A percentile compares a stretch with the other conserved stretches of the same genome.
Conservation (phyloP, 2,888 invertebrate genomes). For the Tholera decimalis region DNA sequence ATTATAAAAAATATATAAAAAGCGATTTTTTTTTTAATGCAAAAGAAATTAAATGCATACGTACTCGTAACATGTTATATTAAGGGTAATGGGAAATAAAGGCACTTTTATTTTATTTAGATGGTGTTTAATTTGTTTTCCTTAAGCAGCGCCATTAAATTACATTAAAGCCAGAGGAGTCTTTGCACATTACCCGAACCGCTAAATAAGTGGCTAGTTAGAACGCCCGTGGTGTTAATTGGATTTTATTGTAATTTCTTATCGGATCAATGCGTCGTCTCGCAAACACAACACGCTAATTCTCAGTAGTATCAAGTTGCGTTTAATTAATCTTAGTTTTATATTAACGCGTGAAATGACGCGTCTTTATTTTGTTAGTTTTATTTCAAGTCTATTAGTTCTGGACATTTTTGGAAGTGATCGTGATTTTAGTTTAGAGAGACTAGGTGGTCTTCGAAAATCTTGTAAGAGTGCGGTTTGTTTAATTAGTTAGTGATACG, state of each 20-base stretch:
- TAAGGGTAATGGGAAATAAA: too few relatives aligned
- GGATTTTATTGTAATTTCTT: slow-evolving; percentile 38
- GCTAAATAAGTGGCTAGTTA: slow-evolving; percentile 13
- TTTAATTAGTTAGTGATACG: background rate
- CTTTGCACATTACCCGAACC: background rate
- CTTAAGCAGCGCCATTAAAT: background rate
- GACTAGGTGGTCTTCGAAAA: background rate
- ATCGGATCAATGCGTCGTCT: slow-evolving; percentile 22
- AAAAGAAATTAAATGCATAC: too few relatives aligned
- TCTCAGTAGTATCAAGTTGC: slow-evolving; percentile 20
- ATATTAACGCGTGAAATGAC: slow-evolving; percentile 21
- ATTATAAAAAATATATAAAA: too few relatives aligned
- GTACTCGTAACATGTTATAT: too few relatives aligned
- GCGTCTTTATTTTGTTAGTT: slow-evolving; percentile 18
- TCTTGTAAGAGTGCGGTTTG: slow-evolving; percentile 32
- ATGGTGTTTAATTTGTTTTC: background rate
- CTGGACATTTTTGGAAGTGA: slow-evolving; percentile 6
- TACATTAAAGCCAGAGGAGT: background rate
- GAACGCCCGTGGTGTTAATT: slow-evolving; percentile 30
- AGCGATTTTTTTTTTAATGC: too few relatives aligned
- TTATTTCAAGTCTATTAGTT: slow-evolving; percentile 25
- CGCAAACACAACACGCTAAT: slow-evolving; percentile 16
- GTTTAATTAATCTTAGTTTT: slow-evolving; percentile 14
- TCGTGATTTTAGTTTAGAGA: background rate
- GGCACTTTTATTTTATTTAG: background rate